Evolutionary conservation across 1,140 invertebrate genomes (phyloP).

Genomic region (Drosophila bocki): DNA sequence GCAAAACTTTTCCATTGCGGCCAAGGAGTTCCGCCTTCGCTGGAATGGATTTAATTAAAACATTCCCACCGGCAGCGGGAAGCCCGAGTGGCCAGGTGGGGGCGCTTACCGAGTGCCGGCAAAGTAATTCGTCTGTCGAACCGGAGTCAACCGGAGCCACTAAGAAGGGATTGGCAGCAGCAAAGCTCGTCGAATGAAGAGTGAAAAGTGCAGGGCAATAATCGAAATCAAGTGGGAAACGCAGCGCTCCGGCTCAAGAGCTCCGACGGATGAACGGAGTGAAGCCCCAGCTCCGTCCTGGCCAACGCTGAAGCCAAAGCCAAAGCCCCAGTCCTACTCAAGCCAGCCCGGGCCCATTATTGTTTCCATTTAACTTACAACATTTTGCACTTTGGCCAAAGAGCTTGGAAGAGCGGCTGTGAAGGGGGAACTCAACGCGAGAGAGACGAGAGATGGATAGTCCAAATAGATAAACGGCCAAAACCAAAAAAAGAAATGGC

Average conservation of each 20-base stretch:
- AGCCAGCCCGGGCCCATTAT: slow-evolving; percentile 67
- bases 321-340: slow-evolving; percentile 8
- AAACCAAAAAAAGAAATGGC: slow-evolving; percentile 33
- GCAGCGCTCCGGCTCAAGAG: slow-evolving; percentile 22
- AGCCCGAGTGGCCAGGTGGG: slow-evolving; percentile 30
- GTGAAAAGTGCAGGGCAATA: slow-evolving; percentile 76
- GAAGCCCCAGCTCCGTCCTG: slow-evolving; percentile 11
- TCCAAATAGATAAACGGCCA: slow-evolving; percentile 65
- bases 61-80: slow-evolving; percentile 22
- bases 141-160: slow-evolving; percentile 28
- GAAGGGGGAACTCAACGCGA: slow-evolving; percentile 16
- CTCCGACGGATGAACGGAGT: slow-evolving; percentile 21
- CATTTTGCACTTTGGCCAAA: slow-evolving; percentile 76
- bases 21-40: slow-evolving; percentile 2
- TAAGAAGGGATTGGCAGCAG: slow-evolving; percentile 59
- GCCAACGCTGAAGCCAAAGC: slow-evolving; percentile 23
- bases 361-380: slow-evolving; percentile 83
- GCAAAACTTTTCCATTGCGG: slow-evolving; percentile 47
- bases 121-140: slow-evolving; percentile 73
- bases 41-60: slow-evolving; percentile 75
- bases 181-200: slow-evolving; percentile 49
- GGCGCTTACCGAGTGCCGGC: slow-evolving; percentile 19
- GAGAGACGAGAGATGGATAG: slow-evolving; percentile 43
- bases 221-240: slow-evolving; percentile 55
- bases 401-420: slow-evolving; percentile 38